Evolutionary conservation across 2,888 invertebrate genomes (phyloP), one percentile per base, ranked within the genome.

Genomic region (Microplitis deprimator): DNA sequence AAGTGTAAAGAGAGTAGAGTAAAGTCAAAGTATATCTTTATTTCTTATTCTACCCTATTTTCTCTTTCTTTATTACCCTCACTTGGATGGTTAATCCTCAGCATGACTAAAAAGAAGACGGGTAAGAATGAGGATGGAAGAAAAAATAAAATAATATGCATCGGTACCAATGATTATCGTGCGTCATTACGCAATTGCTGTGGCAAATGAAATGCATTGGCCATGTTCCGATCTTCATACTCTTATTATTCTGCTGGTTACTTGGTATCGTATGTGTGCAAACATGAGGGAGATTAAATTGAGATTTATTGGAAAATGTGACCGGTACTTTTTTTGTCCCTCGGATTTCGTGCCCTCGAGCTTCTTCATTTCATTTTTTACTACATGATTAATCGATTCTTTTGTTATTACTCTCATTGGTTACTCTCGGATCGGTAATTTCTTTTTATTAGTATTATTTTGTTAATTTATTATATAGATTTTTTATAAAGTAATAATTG

Each of bases 291-390:
- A 68, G 72, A 61, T 85, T 83, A 83, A 85, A 85, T 84, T 82
- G 84, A 87, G 86, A 87, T 87, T 87, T 87, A 87, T 87, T 86
- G 86, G 86, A 87, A 87, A 87, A 87, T 85, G 75, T 77, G 79
- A 79, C 80, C 77, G 80, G 80, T 60, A 79, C 81, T 81, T 80
- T 79, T 75, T 69, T 80, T 78, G 76, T 78, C 73, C 76, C 67
- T 61, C 50, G 10, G 61, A 60, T 61, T 71, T 13, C 8, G 71
- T 60, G 61, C 61, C 60, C 59, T 59, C 41, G 16, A 38, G 71
- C 38, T 71, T 62, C 38, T 16, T 62, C 41, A 64, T 60, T 39
- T 71, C 40, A 41, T 72, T 62, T 72, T 72, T 20, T 64, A 69
- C 68, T 70, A 79, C 69, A 75, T 72, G 74, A 77, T 78, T 68